Conservation (phyloP, 2,797 vertebrate species). For the Eulemur coronatus region DNA sequence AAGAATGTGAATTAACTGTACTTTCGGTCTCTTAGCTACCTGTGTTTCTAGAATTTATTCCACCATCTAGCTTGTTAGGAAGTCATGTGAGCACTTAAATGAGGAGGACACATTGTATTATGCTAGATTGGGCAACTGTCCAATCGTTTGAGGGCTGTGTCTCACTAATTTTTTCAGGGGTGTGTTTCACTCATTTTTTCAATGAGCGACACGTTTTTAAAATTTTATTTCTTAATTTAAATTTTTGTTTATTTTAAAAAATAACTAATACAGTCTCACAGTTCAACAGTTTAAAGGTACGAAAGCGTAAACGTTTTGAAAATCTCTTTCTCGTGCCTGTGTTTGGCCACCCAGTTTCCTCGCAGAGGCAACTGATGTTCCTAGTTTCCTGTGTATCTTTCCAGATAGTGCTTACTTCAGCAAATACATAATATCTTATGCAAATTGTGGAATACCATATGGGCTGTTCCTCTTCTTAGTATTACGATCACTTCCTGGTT, state of each 20-base stretch:
- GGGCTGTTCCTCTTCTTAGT: background rate
- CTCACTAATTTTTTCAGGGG: background rate
- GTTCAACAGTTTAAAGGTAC: background rate
- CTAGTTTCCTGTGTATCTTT: background rate
- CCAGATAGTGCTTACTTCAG: background rate
- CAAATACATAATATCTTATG: background rate
- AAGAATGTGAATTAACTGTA: background rate
- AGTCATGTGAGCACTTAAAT: background rate
- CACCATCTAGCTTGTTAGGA: background rate
- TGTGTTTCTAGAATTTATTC: background rate
- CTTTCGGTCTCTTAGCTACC: background rate
- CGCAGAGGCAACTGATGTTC: background rate
- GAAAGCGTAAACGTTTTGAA: background rate
- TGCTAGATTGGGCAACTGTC: background rate
- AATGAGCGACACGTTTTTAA: background rate
- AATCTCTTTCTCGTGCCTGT: background rate
- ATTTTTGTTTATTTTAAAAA: background rate
- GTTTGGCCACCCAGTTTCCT: background rate
- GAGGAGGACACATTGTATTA: background rate
- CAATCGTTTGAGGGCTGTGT: background rate
- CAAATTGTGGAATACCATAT: background rate
- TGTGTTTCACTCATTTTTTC: background rate
- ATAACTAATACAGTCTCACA: background rate
- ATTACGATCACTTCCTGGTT: background rate
- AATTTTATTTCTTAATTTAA: background rate